Evolutionary conservation across 2,888 invertebrate species (phyloP), one percentile per base, ranked within the genome.

Genomic region (Drosophila phalerata): DNA sequence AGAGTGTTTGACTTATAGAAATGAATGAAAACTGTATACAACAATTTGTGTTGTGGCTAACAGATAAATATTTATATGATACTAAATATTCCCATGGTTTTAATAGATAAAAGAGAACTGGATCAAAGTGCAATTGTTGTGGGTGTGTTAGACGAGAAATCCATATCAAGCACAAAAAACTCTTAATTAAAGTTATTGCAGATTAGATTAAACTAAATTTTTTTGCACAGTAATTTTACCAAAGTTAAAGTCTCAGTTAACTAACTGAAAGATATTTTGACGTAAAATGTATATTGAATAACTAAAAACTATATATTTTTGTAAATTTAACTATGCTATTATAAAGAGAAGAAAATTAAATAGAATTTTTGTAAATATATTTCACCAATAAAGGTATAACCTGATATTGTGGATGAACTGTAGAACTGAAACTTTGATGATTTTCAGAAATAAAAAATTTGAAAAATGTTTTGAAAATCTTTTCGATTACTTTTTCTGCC

Each of bases 1-100:
- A 69, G 57, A 64, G 47, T 63, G 77, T 67, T 77, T 69, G 77
- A 77, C 64, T 68, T 66, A 65, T 57, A 37, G 10, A 49, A 37
- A 25, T 55, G 10, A 28, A 42, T 37, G 25, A 57, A 57, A 52
- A 49, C 34, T 25, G 15, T 15, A 34, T 22, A 40, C 5, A 38
- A 22, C 47, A 60, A 38, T 49, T 47, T 47, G 32, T 22, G 25
- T 42, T n/a, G 25, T 2, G 9, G 1, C 15, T 11, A 10, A 10
- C 17, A 45, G 9, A 60, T 56, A 73, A 61, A 67, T 58, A 72
- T 71, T 62, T 69, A 60, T 45, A 10, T n/a, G 15, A 49, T 48
- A 57, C 34, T 40, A 22, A 48, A 49, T 32, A 63, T 47, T 56
- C n/a, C 9, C 43, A 10, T 11, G 37, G 17, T 13, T n/a, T 25